These are phyloP conservation scores for Chloromyia formosa DNA, from an alignment of 2,888 invertebrate genomes.

Conservation along the genomic window DNA sequence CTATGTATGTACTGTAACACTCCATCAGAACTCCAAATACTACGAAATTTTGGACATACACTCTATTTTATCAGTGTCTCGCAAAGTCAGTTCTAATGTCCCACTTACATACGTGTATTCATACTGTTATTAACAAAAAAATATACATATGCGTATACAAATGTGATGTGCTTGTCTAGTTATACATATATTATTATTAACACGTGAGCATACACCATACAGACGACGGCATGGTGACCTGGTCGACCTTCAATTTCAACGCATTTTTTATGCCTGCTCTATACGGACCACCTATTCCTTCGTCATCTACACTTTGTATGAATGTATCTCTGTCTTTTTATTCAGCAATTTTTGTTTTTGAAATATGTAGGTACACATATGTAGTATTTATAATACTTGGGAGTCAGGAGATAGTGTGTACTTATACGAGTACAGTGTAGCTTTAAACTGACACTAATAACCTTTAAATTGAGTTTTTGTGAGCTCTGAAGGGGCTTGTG, in stretches of 20 bases:
- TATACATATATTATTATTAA: constrained; percentile 3
- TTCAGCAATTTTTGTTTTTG: too few relatives aligned
- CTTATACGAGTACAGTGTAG: too few relatives aligned
- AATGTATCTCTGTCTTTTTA: not conserved
- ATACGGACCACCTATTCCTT: too few relatives aligned
- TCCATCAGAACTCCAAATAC: too few relatives aligned
- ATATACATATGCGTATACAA: too few relatives aligned
- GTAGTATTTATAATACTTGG: too few relatives aligned
- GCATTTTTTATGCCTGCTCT: not conserved
- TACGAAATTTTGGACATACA: not conserved
- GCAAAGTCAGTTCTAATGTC: constrained; percentile 13
- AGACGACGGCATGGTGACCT: constrained; percentile 22
- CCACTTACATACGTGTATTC: not conserved
- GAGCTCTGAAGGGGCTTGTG: not conserved
- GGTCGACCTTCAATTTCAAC: constrained; percentile 26
- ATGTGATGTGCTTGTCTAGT: not conserved
- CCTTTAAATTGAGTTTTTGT: constrained; percentile 14
- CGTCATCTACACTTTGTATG: not conserved
- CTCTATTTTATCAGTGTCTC: not conserved
- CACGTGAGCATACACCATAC: constrained; percentile 14
- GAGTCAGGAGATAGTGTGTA: too few relatives aligned
- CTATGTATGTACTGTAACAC: too few relatives aligned
- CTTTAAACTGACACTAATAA: constrained; percentile 20
- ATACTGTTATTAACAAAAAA: not conserved
- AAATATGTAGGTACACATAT: too few relatives aligned